These are phyloP conservation scores for Dendrophyllia cribrosa DNA, from an alignment of 64 coral and sea anemone species.

Conservation along the genomic window DNA sequence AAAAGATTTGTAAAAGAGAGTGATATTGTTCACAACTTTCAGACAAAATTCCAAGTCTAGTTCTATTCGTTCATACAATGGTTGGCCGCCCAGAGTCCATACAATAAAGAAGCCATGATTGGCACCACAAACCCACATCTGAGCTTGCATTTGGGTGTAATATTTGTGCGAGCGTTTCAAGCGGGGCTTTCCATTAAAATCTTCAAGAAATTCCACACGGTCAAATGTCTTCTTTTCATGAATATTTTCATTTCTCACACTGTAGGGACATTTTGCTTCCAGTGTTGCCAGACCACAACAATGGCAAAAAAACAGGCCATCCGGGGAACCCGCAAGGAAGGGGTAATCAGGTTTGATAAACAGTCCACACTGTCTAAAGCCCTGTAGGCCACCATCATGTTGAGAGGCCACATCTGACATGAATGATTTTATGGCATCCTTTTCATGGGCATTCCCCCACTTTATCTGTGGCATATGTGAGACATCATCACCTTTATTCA, in stretches of 20 bases:
- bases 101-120: constrained; percentile 46
- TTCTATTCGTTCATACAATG: constrained; percentile 32
- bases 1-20: constrained; percentile 66
- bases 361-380: constrained; percentile 59
- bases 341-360: constrained; percentile 67
- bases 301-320: constrained; percentile 46
- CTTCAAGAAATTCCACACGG: constrained; percentile 40
- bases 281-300: constrained; percentile 49
- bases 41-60: constrained; percentile 26
- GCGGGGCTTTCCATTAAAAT: constrained; percentile 30
- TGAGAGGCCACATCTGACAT: constrained; percentile 26
- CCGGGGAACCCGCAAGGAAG: constrained; percentile 51
- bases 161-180: constrained; percentile 52
- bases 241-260: constrained; percentile 17
- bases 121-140: constrained; percentile 30
- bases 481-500: constrained; percentile 47
- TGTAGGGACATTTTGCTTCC: constrained; percentile 65
- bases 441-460: constrained; percentile 56
- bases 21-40: constrained; percentile 22
- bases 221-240: background rate
- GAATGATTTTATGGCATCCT: constrained; percentile 63
- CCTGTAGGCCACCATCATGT: constrained; percentile 36
- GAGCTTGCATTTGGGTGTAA: constrained; percentile 52
- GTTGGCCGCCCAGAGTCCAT: constrained; percentile 30
- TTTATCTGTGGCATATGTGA: constrained; percentile 63